Conservation (phyloP, 2,797 vertebrate species). For the Bradypodion pumilum region DNA sequence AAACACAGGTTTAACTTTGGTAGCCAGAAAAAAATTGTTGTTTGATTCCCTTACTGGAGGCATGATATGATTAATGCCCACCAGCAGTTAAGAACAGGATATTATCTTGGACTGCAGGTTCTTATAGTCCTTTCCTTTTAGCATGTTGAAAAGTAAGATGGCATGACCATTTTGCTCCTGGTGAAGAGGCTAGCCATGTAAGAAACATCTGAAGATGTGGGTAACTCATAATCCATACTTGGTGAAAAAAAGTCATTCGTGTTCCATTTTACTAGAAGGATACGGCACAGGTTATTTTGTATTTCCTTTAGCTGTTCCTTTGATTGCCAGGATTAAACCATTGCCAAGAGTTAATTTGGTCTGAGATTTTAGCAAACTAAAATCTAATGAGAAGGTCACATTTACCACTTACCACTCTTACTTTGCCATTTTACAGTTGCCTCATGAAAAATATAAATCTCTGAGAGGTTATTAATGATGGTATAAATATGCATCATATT, state of each 20-base stretch:
- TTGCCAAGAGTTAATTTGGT: not conserved
- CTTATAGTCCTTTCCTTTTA: not conserved
- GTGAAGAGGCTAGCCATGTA: not conserved
- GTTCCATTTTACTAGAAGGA: not conserved
- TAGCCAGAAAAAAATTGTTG: not conserved
- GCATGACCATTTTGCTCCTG: not conserved
- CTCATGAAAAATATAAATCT: not conserved
- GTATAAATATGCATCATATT: not conserved
- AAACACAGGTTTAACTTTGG: not conserved
- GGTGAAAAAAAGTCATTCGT: not conserved
- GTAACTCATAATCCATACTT: not conserved
- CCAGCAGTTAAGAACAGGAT: not conserved
- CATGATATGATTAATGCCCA: not conserved
- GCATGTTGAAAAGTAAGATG: not conserved
- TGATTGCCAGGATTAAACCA: not conserved
- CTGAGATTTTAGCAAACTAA: not conserved
- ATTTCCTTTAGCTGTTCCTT: not conserved
- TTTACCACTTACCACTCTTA: not conserved
- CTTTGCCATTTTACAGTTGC: not conserved
- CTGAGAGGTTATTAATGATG: not conserved
- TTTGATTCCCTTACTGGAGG: not conserved
- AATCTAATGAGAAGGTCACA: not conserved
- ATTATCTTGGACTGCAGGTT: not conserved
- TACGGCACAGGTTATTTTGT: not conserved
- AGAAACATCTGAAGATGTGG: conserved; percentile 3